phyloP scores from a whole-genome alignment of 1,140 invertebrate genomes.

The Cardiocondyla obscurior region DNA sequence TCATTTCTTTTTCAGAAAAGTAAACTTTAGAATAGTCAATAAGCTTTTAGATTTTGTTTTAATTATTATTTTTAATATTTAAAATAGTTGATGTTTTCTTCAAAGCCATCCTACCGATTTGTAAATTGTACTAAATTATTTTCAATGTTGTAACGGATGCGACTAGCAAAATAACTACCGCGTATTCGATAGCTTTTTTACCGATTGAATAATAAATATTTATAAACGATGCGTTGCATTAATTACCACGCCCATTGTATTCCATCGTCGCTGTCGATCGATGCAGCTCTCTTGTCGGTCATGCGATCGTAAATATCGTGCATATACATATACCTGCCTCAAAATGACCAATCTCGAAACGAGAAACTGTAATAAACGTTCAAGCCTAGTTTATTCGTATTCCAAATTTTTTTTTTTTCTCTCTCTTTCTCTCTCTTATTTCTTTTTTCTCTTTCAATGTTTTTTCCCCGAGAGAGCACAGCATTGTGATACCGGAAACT shows the following conservation, averaged over 20 bases:
- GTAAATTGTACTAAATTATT: neutral
- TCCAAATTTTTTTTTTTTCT: neutral
- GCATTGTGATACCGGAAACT: neutral
- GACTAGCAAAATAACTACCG: neutral
- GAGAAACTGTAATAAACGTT: neutral
- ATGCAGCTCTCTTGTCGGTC: neutral
- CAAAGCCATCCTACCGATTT: neutral
- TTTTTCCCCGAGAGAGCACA: neutral
- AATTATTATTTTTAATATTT: neutral
- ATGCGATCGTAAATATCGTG: conserved; percentile 16
- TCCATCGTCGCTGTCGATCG: neutral
- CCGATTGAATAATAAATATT: conserved; percentile 36
- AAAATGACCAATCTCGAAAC: neutral
- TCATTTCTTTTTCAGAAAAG: too few species aligned
- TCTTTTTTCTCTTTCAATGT: neutral
- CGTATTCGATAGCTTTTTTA: neutral
- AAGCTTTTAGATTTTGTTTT: neutral
- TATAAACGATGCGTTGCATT: conserved; percentile 26
- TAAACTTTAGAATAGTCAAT: neutral
- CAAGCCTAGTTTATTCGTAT: neutral
- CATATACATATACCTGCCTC: too few species aligned
- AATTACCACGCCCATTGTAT: conserved; percentile 29
- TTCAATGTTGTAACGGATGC: neutral
- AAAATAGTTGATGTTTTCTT: too few species aligned
- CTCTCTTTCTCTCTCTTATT: too few species aligned